These are phyloP conservation scores for Troides helena DNA, from an alignment of 2,888 invertebrate genomes.

Conservation along the genomic window DNA sequence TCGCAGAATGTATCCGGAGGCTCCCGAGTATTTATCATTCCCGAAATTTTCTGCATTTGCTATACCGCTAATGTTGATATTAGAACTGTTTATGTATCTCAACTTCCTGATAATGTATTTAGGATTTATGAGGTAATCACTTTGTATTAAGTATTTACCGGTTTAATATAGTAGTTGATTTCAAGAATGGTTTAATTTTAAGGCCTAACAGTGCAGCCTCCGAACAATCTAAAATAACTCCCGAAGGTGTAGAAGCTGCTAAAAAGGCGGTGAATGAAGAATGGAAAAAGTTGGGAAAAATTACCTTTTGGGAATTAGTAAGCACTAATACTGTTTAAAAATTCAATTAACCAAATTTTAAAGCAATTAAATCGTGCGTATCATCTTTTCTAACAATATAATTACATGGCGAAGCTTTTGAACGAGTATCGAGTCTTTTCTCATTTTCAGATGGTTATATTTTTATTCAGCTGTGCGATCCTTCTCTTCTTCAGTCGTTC, in stretches of 20 bases:
- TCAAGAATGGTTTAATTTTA: neutral
- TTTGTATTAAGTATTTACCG: neutral
- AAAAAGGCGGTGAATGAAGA: conserved; percentile 46
- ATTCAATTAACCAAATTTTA: too few species aligned
- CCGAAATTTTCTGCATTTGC: conserved; percentile 58
- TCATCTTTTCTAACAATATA: too few species aligned
- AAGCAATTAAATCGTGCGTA: too few species aligned
- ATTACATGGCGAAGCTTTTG: too few species aligned
- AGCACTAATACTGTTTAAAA: conserved; percentile 31
- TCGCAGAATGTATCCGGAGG: conserved; percentile 79
- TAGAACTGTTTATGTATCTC: conserved; percentile 48
- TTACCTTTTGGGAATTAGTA: conserved; percentile 62
- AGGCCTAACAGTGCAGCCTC: conserved; percentile 82
- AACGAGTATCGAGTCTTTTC: neutral
- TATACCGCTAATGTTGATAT: conserved; percentile 55
- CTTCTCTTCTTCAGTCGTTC: conserved; percentile 57
- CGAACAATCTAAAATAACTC: conserved; percentile 71
- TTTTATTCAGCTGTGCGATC: conserved; percentile 46
- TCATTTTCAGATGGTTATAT: conserved; percentile 56
- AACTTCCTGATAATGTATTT: conserved; percentile 49
- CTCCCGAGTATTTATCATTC: conserved; percentile 72
- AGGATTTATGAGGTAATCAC: conserved; percentile 55
- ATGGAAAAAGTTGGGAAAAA: conserved; percentile 48
- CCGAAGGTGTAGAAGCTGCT: conserved; percentile 49
- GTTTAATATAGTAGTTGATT: neutral